phyloP scores from a whole-genome alignment of 2,113 vertebrate genomes.

The Menura novaehollandiae region DNA sequence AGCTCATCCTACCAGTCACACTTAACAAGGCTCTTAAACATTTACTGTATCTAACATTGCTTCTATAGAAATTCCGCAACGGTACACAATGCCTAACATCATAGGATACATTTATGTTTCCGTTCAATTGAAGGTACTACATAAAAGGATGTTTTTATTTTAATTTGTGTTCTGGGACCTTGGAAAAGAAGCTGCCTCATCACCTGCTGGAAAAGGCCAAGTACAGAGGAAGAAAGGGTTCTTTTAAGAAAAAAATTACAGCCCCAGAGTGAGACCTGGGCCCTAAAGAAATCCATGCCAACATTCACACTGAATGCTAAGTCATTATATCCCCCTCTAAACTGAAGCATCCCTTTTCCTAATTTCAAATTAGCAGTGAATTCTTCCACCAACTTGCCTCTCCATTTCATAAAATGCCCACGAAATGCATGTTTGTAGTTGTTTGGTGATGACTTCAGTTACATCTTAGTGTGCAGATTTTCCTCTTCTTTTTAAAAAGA shows the following conservation, averaged over 20 bases:
- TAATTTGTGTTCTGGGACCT: background rate
- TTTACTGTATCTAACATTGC: background rate
- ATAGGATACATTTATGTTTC: background rate
- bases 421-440: background rate
- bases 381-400: background rate
- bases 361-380: background rate
- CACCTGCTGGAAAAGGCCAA: background rate
- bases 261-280: background rate
- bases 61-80: conserved; percentile 17
- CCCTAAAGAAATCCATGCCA: background rate
- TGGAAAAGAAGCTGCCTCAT: background rate
- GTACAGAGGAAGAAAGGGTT: background rate
- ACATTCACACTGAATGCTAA: background rate
- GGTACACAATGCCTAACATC: conserved; percentile 28
- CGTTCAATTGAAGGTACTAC: background rate
- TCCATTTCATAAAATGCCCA: background rate
- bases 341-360: background rate
- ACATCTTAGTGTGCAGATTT: background rate
- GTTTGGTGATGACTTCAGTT: background rate
- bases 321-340: background rate
- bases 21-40: conserved; percentile 7
- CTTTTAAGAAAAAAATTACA: conserved; percentile 7
- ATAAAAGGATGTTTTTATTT: conserved; percentile 8
- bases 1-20: background rate
- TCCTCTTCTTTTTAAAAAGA: background rate